Percentiles rank a stretch among this genome's conserved stretches.
Evolutionary conservation across 2,113 vertebrate genomes (phyloP).

Genomic region (Neolamprologus longior): DNA sequence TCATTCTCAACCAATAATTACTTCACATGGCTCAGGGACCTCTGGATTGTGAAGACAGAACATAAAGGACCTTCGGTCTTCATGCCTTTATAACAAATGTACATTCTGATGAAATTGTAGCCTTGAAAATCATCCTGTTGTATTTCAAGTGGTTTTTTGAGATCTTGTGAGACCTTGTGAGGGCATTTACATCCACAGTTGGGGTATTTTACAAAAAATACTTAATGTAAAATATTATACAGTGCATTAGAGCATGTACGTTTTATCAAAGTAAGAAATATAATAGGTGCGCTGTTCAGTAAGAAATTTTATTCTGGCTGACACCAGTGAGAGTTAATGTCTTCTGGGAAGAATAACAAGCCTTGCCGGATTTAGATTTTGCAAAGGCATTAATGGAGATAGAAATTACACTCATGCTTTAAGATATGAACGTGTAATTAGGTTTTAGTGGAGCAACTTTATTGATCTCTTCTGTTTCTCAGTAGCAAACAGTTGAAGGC

Average conservation of each 20-base stretch:
- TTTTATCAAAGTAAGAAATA: background rate
- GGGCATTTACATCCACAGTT: background rate
- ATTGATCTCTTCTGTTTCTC: conserved; percentile 1
- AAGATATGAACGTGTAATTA: conserved; percentile 13
- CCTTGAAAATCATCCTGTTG: background rate
- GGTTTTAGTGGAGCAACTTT: background rate
- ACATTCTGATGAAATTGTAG: background rate
- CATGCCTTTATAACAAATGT: background rate
- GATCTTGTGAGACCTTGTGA: background rate
- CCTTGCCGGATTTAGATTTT: background rate
- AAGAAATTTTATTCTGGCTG: background rate
- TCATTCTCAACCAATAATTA: conserved; percentile 12
- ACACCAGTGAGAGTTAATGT: background rate
- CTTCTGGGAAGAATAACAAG: background rate
- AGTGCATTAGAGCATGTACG: background rate
- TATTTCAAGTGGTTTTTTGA: background rate
- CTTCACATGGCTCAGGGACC: background rate
- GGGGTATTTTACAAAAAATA: background rate
- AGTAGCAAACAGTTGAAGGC: background rate
- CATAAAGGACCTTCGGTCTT: background rate
- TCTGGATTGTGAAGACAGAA: background rate
- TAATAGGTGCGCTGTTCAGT: background rate
- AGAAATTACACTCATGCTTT: background rate
- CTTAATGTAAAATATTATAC: background rate
- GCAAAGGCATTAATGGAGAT: background rate